phyloP scores from a whole-genome alignment of 2,113 vertebrate species.

The Dermatemys mawii region DNA sequence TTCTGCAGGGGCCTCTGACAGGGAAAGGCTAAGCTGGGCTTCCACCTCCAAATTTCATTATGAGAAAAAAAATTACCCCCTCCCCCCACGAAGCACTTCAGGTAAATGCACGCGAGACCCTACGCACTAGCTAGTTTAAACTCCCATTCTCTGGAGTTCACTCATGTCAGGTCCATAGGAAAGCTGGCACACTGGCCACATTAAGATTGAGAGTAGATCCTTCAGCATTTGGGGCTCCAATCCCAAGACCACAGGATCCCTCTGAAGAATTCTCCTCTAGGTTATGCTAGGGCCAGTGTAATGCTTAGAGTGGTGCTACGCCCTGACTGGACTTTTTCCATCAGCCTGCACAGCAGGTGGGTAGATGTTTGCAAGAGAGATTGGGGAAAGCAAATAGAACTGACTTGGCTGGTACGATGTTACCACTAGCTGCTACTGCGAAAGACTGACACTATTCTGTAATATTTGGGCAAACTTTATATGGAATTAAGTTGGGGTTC shows the following conservation, averaged over 20 bases:
- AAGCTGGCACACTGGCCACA: accelerated
- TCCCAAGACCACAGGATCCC: not conserved
- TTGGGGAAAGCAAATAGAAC: not conserved
- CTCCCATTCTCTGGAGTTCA: no score
- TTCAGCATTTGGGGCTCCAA: not conserved
- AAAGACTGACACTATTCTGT: not conserved
- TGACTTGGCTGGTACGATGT: not conserved
- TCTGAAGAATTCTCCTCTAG: not conserved
- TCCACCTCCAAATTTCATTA: no score
- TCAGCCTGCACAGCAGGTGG: no score
- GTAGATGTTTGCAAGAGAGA: not conserved
- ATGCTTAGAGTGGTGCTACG: no score
- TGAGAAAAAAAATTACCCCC: no score
- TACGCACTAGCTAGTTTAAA: no score
- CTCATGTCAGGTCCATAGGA: no score
- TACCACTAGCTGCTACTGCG: not conserved
- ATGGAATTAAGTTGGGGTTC: not conserved
- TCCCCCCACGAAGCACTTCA: no score
- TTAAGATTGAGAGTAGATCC: not conserved
- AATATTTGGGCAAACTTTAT: not conserved
- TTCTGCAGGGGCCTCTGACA: no score
- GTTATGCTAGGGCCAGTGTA: not conserved
- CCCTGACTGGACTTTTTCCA: no score
- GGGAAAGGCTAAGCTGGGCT: no score
- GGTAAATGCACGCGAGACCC: no score